Percentiles rank a stretch among this genome's conserved stretches.
Evolutionary conservation across 1,140 invertebrate genomes (phyloP).

Genomic region (Drosophila aff.): DNA sequence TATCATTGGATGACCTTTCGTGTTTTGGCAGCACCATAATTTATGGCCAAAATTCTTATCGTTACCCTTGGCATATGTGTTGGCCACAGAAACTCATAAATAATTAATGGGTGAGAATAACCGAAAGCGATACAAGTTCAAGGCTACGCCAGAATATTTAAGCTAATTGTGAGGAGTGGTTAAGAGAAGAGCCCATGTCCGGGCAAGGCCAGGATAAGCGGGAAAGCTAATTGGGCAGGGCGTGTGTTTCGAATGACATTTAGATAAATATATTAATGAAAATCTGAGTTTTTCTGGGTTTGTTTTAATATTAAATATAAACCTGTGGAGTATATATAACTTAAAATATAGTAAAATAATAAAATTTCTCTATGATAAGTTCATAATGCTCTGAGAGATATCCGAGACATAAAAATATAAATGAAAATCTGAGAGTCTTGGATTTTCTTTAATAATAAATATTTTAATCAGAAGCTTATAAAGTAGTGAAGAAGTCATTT

Average conservation of each 20-base stretch:
- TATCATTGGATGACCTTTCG: constrained; percentile 50
- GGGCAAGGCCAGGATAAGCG: constrained; percentile 4
- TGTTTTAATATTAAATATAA: too few species aligned
- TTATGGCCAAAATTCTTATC: constrained; percentile 52
- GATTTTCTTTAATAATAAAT: too few species aligned
- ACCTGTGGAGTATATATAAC: too few species aligned
- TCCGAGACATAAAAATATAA: too few species aligned
- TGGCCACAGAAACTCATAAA: constrained; percentile 49
- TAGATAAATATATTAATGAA: not conserved
- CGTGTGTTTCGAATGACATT: not conserved
- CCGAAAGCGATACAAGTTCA: constrained; percentile 43
- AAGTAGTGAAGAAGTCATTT: too few species aligned
- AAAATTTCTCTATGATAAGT: too few species aligned
- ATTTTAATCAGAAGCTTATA: too few species aligned
- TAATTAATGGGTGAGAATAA: constrained; percentile 49
- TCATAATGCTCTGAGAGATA: too few species aligned
- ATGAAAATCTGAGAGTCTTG: too few species aligned
- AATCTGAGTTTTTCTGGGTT: too few species aligned
- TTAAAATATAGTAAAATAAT: too few species aligned
- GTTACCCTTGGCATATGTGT: constrained; percentile 43
- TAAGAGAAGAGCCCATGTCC: not conserved
- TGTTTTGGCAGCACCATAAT: constrained; percentile 56
- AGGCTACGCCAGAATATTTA: constrained; percentile 18
- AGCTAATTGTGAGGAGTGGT: constrained; percentile 15
- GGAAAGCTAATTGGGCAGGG: constrained; percentile 10